Evolutionary conservation across 37 sponge, comb jelly and placozoan genomes (phyloP).

Genomic region (Ephydatia muelleri): DNA sequence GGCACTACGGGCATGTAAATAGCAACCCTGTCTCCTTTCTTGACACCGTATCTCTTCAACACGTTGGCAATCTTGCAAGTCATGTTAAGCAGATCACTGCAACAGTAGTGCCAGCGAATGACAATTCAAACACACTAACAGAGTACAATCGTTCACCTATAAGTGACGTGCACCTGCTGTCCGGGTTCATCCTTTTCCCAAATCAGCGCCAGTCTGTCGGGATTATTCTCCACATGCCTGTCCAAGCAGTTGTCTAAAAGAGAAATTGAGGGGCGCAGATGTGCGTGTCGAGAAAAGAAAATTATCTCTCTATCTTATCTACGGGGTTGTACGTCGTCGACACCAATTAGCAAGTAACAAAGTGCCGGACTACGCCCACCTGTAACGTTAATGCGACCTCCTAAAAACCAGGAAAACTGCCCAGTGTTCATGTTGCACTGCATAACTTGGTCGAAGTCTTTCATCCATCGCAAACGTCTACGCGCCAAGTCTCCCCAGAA

Average conservation of each 20-base stretch:
- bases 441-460: conserved; percentile 76
- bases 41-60: conserved; percentile 64
- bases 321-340: too few species aligned
- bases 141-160: conserved; percentile 24
- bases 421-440: conserved; percentile 80
- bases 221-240: conserved; percentile 41
- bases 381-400: conserved; percentile 84
- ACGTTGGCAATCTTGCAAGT: conserved; percentile 82
- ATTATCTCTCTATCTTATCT: too few species aligned
- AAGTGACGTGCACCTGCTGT: conserved; percentile 51
- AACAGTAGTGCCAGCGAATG: not conserved
- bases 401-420: conserved; percentile 81
- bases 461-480: conserved; percentile 72
- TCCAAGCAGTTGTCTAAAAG: conserved; percentile 67
- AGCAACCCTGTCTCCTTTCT: conserved; percentile 82
- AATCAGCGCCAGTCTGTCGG: conserved; percentile 54
- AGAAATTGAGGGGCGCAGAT: not conserved
- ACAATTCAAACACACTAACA: not conserved
- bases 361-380: conserved; percentile 35
- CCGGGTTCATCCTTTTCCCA: conserved; percentile 84
- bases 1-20: conserved; percentile 80
- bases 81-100: conserved; percentile 74
- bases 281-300: too few species aligned
- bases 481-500: conserved; percentile 91
- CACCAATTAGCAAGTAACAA: not conserved